phyloP scores from a whole-genome alignment of 2,888 invertebrate genomes.

The Embidobia sp. region DNA sequence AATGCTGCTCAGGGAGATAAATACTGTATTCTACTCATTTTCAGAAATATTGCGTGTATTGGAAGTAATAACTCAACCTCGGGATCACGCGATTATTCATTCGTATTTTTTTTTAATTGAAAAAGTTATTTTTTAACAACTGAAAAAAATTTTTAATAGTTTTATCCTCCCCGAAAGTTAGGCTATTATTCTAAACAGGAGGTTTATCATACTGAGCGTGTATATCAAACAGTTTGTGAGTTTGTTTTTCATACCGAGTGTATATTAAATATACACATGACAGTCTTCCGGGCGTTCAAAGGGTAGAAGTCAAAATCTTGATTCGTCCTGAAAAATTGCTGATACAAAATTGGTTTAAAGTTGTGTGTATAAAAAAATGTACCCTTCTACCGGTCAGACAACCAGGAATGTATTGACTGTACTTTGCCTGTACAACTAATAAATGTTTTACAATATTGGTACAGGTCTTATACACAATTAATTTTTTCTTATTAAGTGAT shows the following conservation, averaged over 20 bases:
- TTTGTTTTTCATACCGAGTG: too few species aligned
- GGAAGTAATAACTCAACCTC: conserved; percentile 64
- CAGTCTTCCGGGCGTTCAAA: conserved; percentile 70
- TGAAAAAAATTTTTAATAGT: conserved; percentile 11
- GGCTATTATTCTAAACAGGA: conserved; percentile 52
- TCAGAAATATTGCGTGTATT: conserved; percentile 55
- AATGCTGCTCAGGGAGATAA: conserved; percentile 64
- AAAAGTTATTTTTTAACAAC: too few species aligned
- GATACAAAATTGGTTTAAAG: conserved; percentile 23
- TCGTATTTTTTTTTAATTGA: neutral
- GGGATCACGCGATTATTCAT: conserved; percentile 47
- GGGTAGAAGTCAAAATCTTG: conserved; percentile 63
- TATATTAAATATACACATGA: conserved; percentile 63
- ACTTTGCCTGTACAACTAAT: conserved; percentile 60
- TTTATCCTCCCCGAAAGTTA: conserved; percentile 57
- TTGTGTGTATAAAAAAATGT: conserved; percentile 26
- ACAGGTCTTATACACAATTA: conserved; percentile 55
- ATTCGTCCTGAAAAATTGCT: conserved; percentile 12
- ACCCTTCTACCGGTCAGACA: conserved; percentile 71
- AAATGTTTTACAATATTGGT: conserved; percentile 54
- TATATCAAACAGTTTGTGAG: too few species aligned
- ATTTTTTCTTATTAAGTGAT: conserved; percentile 56
- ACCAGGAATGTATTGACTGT: conserved; percentile 66
- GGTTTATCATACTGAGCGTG: conserved; percentile 63
- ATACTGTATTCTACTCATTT: conserved; percentile 63